Evolutionary conservation across 2,113 vertebrate genomes (phyloP).

Genomic region (Eptesicus fuscus): DNA sequence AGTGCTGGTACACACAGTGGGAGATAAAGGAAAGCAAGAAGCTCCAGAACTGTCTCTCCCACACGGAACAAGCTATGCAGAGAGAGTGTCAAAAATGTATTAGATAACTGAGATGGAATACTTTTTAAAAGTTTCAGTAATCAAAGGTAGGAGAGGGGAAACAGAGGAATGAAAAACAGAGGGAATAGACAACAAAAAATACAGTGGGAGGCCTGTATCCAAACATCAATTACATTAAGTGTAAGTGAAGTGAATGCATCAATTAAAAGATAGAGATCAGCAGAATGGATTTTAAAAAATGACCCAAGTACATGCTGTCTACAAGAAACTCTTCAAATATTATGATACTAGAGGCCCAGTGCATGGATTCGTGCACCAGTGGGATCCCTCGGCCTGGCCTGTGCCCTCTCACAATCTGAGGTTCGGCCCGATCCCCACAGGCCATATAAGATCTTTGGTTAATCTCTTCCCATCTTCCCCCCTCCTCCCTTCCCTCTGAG

Average conservation of each 20-base stretch:
- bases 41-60: neutral
- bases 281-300: neutral
- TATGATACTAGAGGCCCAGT: neutral
- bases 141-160: neutral
- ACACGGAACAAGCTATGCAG: neutral
- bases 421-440: no score
- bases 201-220: neutral
- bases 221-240: neutral
- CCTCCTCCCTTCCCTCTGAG: no score
- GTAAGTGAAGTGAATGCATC: neutral
- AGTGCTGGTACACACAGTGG: neutral
- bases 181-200: neutral
- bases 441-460: no score
- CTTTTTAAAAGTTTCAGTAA: neutral
- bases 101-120: neutral
- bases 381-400: no score
- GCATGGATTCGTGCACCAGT: no score
- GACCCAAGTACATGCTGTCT: neutral
- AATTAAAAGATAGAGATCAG: neutral
- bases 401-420: no score
- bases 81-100: neutral
- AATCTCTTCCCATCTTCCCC: no score
- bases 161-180: neutral
- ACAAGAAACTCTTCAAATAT: neutral
- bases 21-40: neutral